Conservation (phyloP, 2,888 invertebrate genomes). For the Endomychus coccineus region DNA sequence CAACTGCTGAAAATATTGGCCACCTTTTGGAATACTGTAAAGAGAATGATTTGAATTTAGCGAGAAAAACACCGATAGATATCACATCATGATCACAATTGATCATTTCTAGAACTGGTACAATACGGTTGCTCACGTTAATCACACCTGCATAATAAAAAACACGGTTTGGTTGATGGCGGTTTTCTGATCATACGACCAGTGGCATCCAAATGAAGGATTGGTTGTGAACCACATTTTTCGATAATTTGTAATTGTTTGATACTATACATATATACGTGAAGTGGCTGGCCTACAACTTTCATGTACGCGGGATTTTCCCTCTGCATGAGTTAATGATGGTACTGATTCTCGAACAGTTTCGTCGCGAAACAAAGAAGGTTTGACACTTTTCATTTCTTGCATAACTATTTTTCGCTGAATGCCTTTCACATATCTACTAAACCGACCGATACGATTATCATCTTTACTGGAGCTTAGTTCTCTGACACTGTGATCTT, state of each 20-base stretch:
- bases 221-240: neutral
- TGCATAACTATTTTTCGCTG: conserved; percentile 2
- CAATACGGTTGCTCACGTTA: too few species aligned
- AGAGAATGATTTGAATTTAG: conserved; percentile 5
- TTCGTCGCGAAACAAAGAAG: neutral
- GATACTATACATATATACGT: conserved; percentile 4
- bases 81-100: conserved; percentile 4
- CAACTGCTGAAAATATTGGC: conserved; percentile 2
- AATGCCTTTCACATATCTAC: conserved; percentile 2
- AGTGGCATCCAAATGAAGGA: conserved; percentile 6
- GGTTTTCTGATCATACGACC: conserved; percentile 5
- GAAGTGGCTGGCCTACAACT: conserved; percentile 4
- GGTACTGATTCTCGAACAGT: neutral
- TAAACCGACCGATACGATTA: conserved; percentile 1
- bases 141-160: conserved; percentile 8
- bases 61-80: conserved; percentile 2
- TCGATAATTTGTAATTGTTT: conserved; percentile 4
- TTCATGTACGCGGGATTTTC: conserved; percentile 2
- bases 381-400: neutral
- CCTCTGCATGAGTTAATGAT: conserved; percentile 2
- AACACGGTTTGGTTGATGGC: neutral
- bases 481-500: too few species aligned
- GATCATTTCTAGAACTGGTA: neutral
- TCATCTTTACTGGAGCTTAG: conserved; percentile 1
- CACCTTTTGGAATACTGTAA: neutral